Base-by-base conservation (phyloP, 2,797 vertebrate species). In the Phoeniculus purpureus region DNA sequence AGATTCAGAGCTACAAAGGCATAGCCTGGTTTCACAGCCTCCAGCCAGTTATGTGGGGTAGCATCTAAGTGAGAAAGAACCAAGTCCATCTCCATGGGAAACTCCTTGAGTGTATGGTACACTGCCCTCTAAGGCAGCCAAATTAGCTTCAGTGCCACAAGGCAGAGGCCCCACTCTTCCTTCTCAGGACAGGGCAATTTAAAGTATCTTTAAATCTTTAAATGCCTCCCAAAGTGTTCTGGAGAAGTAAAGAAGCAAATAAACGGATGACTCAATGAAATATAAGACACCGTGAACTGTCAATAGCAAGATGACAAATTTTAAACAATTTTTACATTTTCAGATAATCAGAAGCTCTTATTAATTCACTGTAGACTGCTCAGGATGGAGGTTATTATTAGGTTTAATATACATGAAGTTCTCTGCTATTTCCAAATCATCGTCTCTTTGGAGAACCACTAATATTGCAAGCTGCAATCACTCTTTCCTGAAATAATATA, bases 191-290 rank as follows among this genome's bases (percentile, higher is more conserved):
- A 72, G 23, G 20, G 3, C 3, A 84, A n/a, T 51, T 40, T 66
- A 51, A 89, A 74, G 17, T 19, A 43, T 6, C 6, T 43, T 84
- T 40, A 15, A 37, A 12, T 37, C 25, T 40, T 80, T 15, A 2
- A 1, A 12, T 5, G 3, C 3, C 15, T 3, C 10, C 5, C 6
- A 10, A 9, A n/a, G 4, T 34, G 10, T 7, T 58, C 16, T 27
- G 62, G 68, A 75, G 54, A 81, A 60, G n/a, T 45, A 79, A 78
- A 78, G 31, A 31, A 76, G 4, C 4, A 62, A 68, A 65, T 15
- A 40, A 91, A 51, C 0, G 0, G 17, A 64, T 23, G 13, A 50
- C 8, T 58, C 27, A 22, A 43, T 21, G 15, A 61, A 67, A 67
- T 45, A 29, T 26, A 14, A 72, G 7, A 56, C 9, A 66, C 13